Conservation (phyloP, 1,140 invertebrate species). For the Drosophila bifasciata region DNA sequence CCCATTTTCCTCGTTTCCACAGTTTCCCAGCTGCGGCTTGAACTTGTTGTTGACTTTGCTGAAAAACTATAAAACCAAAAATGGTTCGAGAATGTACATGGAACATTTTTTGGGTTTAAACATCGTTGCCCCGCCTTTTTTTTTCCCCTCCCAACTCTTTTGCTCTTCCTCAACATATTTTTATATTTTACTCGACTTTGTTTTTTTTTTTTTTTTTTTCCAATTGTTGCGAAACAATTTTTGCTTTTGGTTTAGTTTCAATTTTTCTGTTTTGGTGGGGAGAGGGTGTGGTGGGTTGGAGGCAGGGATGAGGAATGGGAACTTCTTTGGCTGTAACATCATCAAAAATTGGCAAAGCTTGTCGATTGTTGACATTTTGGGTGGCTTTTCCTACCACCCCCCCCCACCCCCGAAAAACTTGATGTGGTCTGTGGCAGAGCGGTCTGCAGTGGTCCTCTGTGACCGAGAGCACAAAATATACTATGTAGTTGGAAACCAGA, state of each 20-base stretch:
- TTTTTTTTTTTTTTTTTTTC: constrained; percentile 38
- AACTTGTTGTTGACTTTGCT: constrained; percentile 59
- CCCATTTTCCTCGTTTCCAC: constrained; percentile 26
- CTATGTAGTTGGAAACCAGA: too few relatives aligned
- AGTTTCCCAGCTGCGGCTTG: constrained; percentile 53
- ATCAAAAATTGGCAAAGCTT: constrained; percentile 67
- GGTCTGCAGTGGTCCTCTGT: constrained; percentile 2
- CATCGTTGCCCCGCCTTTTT: constrained; percentile 10
- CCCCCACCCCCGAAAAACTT: constrained; percentile 26
- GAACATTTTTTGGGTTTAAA: constrained; percentile 46
- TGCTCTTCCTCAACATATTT: not conserved
- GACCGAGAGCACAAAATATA: too few relatives aligned
- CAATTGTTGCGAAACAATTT: constrained; percentile 73
- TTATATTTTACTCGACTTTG: constrained; percentile 3
- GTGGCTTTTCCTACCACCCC: constrained; percentile 33
- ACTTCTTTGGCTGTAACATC: constrained; percentile 62
- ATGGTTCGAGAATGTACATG: constrained; percentile 54
- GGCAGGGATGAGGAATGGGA: constrained; percentile 25
- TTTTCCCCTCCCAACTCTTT: not conserved
- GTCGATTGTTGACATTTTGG: constrained; percentile 75
- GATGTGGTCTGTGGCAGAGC: constrained; percentile 37
- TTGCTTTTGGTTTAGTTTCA: constrained; percentile 28
- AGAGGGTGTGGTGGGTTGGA: too few relatives aligned
- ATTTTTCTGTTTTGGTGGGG: constrained; percentile 2
- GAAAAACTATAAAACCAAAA: constrained; percentile 53